Conservation (phyloP, 2,113 vertebrate species). For the Bostrychus sinensis region DNA sequence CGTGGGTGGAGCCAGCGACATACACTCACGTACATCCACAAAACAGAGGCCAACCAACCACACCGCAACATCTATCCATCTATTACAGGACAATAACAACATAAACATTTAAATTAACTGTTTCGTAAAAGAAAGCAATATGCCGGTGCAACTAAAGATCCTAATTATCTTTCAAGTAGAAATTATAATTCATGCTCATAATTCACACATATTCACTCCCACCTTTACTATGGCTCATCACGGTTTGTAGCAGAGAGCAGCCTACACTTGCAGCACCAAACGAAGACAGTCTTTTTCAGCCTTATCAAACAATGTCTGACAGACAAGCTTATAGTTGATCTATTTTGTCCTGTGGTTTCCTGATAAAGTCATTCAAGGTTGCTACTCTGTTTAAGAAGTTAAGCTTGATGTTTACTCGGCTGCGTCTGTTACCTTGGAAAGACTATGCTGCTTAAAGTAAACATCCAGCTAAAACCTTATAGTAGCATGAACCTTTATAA, state of each 20-base stretch:
- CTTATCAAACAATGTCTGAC: slow-evolving; percentile 29
- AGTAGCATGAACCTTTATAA: background rate
- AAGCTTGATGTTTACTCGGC: slow-evolving; percentile 44
- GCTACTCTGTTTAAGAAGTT: slow-evolving; percentile 14
- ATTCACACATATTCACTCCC: slow-evolving; percentile 72
- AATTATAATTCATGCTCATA: slow-evolving; percentile 70
- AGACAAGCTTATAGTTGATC: slow-evolving; percentile 10
- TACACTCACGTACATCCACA: slow-evolving; percentile 58
- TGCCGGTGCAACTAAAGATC: background rate
- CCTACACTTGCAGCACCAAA: slow-evolving; percentile 57
- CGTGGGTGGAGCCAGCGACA: slow-evolving; percentile 73
- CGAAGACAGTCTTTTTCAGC: slow-evolving; percentile 53
- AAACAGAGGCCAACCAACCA: slow-evolving; percentile 52
- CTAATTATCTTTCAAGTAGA: slow-evolving; percentile 23
- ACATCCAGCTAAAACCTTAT: slow-evolving; percentile 10
- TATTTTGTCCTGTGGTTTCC: background rate
- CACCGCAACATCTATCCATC: slow-evolving; percentile 5
- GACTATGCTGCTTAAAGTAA: slow-evolving; percentile 9
- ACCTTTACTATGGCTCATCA: slow-evolving; percentile 69
- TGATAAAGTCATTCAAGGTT: background rate
- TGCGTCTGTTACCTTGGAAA: slow-evolving; percentile 22
- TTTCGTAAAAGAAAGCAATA: slow-evolving; percentile 11
- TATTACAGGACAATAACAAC: slow-evolving; percentile 14
- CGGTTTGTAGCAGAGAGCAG: slow-evolving; percentile 56
- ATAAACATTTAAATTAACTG: slow-evolving; percentile 4